Conservation (phyloP, 2,888 invertebrate genomes). For the Ditylenchus weischeri region DNA sequence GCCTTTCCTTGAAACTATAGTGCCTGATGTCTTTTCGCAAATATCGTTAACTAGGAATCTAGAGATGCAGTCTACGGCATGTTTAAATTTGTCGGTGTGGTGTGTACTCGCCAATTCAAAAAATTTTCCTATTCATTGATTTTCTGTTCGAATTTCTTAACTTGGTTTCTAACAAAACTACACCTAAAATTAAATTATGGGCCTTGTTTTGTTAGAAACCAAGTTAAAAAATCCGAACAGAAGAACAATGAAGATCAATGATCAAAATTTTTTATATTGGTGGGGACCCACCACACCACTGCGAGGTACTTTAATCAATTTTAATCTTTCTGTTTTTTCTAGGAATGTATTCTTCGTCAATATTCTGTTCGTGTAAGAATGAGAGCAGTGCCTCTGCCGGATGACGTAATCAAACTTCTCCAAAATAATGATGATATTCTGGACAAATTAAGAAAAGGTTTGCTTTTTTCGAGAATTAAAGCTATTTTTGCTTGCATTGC, state of each 20-base stretch:
- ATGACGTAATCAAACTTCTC: slow-evolving; percentile 40
- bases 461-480: neutral
- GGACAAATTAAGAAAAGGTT: slow-evolving; percentile 36
- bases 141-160: too few relatives aligned
- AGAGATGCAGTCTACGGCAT: slow-evolving; percentile 44
- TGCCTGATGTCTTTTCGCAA: slow-evolving; percentile 60
- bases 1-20: slow-evolving; percentile 87
- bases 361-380: slow-evolving; percentile 42
- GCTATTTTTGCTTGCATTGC: neutral
- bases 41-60: slow-evolving; percentile 42
- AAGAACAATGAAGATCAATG: too few relatives aligned
- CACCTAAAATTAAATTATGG: too few relatives aligned
- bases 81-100: too few relatives aligned
- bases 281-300: too few relatives aligned
- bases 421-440: slow-evolving; percentile 37
- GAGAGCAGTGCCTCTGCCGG: slow-evolving; percentile 48
- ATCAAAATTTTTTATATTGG: too few relatives aligned
- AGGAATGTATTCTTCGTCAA: slow-evolving; percentile 48
- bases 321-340: slow-evolving; percentile 6
- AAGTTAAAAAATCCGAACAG: too few relatives aligned
- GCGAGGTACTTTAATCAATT: too few relatives aligned
- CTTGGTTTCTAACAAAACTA: too few relatives aligned
- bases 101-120: too few relatives aligned
- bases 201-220: too few relatives aligned
- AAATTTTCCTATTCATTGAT: too few relatives aligned